phyloP scores from a whole-genome alignment of 2,797 vertebrate species.

The Esox lucius region DNA sequence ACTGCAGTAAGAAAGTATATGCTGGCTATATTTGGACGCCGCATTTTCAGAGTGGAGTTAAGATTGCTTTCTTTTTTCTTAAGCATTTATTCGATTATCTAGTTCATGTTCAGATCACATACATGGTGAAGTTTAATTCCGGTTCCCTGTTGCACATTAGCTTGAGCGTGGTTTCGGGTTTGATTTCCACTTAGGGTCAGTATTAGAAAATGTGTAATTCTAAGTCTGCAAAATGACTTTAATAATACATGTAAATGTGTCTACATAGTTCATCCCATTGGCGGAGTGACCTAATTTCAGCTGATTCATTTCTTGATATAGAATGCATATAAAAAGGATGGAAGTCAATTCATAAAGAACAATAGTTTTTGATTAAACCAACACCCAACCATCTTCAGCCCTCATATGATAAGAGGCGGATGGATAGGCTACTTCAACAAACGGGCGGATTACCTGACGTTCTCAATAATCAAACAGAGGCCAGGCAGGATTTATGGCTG shows the following conservation, averaged over 20 bases:
- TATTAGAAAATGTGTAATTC: too few species aligned
- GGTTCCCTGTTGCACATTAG: too few species aligned
- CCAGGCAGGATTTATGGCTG: constrained; percentile 80
- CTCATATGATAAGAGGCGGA: constrained; percentile 56
- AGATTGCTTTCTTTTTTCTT: too few species aligned
- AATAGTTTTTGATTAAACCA: constrained; percentile 76
- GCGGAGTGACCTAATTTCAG: constrained; percentile 11
- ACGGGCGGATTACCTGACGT: constrained; percentile 80
- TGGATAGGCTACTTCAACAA: constrained; percentile 78
- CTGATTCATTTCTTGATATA: neutral
- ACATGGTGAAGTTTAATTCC: too few species aligned
- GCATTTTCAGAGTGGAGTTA: too few species aligned
- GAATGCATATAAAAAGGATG: constrained; percentile 27
- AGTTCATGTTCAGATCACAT: too few species aligned
- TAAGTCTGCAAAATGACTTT: too few species aligned
- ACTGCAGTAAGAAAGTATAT: too few species aligned
- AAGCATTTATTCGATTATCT: too few species aligned
- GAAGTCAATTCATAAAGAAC: constrained; percentile 59
- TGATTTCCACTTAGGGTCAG: too few species aligned
- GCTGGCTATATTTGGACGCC: too few species aligned
- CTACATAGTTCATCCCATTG: neutral
- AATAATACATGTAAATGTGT: neutral
- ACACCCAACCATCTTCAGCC: constrained; percentile 69
- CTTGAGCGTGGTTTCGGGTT: too few species aligned
- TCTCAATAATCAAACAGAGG: constrained; percentile 83